Evolutionary conservation across 2,797 vertebrate genomes (phyloP).

Genomic region (Hippocampus kuda): DNA sequence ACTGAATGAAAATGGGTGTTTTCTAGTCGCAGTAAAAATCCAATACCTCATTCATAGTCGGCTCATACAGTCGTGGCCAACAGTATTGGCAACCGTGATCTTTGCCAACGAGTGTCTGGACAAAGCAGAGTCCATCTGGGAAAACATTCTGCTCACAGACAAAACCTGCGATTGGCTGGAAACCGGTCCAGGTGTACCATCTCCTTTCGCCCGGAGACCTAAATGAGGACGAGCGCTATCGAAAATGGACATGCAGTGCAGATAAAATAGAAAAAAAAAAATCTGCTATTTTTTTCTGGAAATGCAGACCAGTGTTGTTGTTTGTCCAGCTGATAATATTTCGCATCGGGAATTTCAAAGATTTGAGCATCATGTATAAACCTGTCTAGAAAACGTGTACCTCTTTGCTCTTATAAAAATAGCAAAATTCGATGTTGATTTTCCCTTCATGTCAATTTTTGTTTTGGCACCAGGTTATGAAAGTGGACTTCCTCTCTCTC

Average conservation of each 20-base stretch:
- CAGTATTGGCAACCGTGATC: neutral
- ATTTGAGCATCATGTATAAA: neutral
- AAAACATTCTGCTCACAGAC: neutral
- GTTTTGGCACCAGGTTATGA: no score
- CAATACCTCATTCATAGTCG: neutral
- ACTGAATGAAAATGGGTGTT: neutral
- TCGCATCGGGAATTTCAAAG: neutral
- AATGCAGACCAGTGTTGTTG: neutral
- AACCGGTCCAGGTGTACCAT: neutral
- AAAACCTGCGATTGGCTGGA: constrained; percentile 2
- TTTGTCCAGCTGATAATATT: neutral
- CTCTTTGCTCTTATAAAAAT: no score
- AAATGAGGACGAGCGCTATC: neutral
- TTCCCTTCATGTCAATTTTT: no score
- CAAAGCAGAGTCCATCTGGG: constrained; percentile 5
- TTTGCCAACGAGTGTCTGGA: neutral
- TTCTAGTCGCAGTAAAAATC: neutral
- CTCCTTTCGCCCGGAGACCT: neutral
- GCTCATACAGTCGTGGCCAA: constrained; percentile 3
- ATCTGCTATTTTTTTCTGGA: neutral
- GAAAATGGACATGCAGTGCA: neutral
- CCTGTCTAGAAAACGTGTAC: no score
- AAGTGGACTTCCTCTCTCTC: no score
- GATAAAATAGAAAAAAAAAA: neutral
- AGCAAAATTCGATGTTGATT: no score